phyloP scores from a whole-genome alignment of 2,113 vertebrate species.

The Cyprichromis sp. region DNA sequence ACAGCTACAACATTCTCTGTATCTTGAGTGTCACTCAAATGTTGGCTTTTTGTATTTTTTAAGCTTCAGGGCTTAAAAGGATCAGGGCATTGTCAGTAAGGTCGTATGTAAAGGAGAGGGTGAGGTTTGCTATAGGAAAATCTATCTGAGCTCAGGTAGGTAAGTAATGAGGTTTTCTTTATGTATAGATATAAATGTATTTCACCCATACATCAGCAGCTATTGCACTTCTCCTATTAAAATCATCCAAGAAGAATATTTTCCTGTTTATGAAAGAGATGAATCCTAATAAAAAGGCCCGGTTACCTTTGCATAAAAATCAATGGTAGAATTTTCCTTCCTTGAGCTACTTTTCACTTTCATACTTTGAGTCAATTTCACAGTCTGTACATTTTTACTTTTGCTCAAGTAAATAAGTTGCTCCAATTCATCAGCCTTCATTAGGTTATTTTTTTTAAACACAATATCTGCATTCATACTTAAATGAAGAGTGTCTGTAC shows the following conservation, averaged over 20 bases:
- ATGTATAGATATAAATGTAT: background rate
- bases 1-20: background rate
- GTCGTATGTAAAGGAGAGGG: background rate
- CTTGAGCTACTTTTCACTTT: background rate
- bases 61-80: background rate
- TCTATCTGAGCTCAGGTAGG: background rate
- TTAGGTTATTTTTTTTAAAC: background rate
- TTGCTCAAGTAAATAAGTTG: background rate
- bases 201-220: background rate
- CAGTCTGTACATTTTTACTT: background rate
- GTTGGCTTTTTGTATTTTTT: too few species aligned
- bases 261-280: background rate
- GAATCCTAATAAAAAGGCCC: accelerated
- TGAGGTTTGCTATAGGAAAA: background rate
- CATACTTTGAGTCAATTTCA: accelerated
- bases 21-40: background rate
- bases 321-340: background rate
- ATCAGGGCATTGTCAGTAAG: accelerated
- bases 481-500: background rate
- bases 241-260: background rate
- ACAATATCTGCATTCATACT: background rate
- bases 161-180: background rate
- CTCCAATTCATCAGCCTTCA: background rate
- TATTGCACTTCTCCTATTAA: background rate
- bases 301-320: background rate